Conservation (phyloP, 2,113 vertebrate genomes). For the Himantopus leucocephalus region DNA sequence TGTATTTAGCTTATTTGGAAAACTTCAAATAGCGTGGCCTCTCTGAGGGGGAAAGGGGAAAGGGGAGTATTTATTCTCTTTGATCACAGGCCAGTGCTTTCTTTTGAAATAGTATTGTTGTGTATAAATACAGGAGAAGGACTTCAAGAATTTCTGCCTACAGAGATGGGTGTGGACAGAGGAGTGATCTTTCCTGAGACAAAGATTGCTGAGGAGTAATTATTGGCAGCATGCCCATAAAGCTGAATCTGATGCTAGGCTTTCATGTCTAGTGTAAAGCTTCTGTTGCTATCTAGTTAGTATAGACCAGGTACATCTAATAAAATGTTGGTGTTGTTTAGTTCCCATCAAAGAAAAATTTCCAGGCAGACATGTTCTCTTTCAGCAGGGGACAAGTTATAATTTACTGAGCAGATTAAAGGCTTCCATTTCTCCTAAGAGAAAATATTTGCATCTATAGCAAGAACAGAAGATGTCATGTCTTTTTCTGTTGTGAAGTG, state of each 20-base stretch:
- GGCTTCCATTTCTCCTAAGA: background rate
- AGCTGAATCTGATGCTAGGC: background rate
- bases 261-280: background rate
- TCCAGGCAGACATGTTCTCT: background rate
- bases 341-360: background rate
- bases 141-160: background rate
- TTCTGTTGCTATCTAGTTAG: background rate
- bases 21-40: slow-evolving; percentile 31
- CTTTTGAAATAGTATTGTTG: slow-evolving; percentile 56
- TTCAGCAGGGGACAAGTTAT: background rate
- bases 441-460: background rate
- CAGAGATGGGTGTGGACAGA: background rate
- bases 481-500: background rate
- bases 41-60: background rate
- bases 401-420: background rate
- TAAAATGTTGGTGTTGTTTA: background rate
- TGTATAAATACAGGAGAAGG: slow-evolving; percentile 19
- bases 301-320: background rate
- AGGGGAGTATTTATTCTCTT: slow-evolving; percentile 10
- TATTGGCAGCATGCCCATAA: background rate
- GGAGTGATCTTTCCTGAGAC: background rate
- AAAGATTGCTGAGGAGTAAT: background rate
- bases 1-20: background rate
- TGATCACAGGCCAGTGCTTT: slow-evolving; percentile 35
- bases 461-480: background rate